Percentiles rank a stretch among this genome's conserved stretches.
Conservation (phyloP, 2,888 invertebrate species). For the Diarsia dahlii region DNA sequence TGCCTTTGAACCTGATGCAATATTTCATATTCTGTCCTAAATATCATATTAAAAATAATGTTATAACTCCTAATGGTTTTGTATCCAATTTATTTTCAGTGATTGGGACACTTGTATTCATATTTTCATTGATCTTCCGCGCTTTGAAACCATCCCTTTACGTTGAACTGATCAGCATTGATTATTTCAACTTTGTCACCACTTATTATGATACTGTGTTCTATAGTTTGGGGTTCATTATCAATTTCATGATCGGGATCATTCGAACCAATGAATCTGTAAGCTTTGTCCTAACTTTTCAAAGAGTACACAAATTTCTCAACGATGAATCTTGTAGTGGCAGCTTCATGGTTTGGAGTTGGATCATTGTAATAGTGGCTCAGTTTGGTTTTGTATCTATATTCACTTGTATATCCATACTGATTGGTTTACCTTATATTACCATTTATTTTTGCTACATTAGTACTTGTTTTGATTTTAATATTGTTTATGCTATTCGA, state of each 20-base stretch:
- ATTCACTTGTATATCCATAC: neutral
- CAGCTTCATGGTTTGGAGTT: neutral
- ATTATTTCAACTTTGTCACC: neutral
- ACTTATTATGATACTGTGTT: neutral
- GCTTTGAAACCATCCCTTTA: neutral
- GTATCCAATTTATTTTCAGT: neutral
- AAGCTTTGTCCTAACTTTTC: conserved; percentile 4
- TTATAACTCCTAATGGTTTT: conserved; percentile 1
- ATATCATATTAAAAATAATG: conserved; percentile 5
- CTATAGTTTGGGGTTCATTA: neutral
- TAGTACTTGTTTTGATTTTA: neutral
- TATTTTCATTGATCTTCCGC: neutral
- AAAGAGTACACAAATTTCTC: conserved; percentile 23
- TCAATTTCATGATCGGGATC: neutral
- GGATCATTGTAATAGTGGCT: conserved; percentile 4
- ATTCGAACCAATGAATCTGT: neutral
- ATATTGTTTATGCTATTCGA: conserved; percentile 20
- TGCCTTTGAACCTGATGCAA: conserved; percentile 25
- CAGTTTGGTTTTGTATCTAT: neutral
- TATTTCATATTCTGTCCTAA: conserved; percentile 11
- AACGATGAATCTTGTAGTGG: neutral
- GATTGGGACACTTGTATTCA: neutral
- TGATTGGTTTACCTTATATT: neutral
- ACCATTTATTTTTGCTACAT: neutral
- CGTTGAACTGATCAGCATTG: neutral